phyloP scores from a whole-genome alignment of 1,140 invertebrate species.

The Drosophila watanabei region DNA sequence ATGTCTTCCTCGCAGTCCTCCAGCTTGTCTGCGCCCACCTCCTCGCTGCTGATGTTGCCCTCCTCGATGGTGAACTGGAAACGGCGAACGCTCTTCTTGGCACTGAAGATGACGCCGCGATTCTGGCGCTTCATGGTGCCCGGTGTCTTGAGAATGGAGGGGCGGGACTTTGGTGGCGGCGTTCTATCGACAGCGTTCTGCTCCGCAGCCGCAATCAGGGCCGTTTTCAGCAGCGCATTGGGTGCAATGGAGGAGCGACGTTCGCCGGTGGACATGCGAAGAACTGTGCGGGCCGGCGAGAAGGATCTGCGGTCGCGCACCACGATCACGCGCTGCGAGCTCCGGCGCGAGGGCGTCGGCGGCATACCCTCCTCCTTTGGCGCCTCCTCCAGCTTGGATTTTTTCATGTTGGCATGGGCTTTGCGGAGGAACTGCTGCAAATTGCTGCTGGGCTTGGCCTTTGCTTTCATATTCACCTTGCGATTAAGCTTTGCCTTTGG shows the following conservation, averaged over 20 bases:
- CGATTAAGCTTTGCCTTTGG: conserved; percentile 40
- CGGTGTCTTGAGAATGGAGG: conserved; percentile 78
- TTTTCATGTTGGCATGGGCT: conserved; percentile 62
- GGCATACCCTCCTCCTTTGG: background rate
- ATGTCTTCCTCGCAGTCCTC: conserved; percentile 66
- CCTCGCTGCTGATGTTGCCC: conserved; percentile 40
- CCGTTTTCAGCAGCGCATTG: conserved; percentile 56
- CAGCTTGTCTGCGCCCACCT: conserved; percentile 38
- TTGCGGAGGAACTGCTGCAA: conserved; percentile 68
- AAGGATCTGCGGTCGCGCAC: conserved; percentile 67
- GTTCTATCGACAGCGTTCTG: conserved; percentile 20
- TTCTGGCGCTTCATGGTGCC: conserved; percentile 61
- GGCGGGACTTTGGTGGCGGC: conserved; percentile 22
- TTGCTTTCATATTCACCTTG: conserved; percentile 38
- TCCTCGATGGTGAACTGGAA: conserved; percentile 71
- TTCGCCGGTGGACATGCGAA: conserved; percentile 53
- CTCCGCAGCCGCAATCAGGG: conserved; percentile 53
- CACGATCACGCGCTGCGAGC: conserved; percentile 37
- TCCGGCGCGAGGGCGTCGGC: conserved; percentile 3
- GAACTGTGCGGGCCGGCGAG: conserved; percentile 61
- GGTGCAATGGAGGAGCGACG: conserved; percentile 20
- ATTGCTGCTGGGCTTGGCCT: conserved; percentile 55
- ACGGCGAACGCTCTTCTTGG: conserved; percentile 75
- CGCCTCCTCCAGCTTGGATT: conserved; percentile 25
- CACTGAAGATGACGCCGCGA: conserved; percentile 73